These are phyloP conservation scores for Agrypnia vestita DNA, from an alignment of 1,140 invertebrate species.

Conservation along the genomic window DNA sequence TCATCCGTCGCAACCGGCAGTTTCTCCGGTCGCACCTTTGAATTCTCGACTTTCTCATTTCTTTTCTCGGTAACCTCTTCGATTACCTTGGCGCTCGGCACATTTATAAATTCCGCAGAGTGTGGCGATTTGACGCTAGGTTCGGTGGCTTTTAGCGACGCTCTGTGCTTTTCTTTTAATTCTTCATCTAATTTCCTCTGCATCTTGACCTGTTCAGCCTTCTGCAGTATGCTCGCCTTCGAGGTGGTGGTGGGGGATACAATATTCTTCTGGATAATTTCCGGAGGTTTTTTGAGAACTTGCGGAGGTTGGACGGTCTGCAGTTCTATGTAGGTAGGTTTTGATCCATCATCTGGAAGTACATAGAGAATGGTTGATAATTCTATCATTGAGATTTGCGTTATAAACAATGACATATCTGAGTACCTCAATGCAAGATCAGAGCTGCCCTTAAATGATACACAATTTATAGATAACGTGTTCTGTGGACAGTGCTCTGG, in stretches of 20 bases:
- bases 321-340: slow-evolving; percentile 63
- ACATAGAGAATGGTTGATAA: background rate
- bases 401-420: too few species aligned
- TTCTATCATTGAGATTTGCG: too few species aligned
- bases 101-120: background rate
- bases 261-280: slow-evolving; percentile 51
- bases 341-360: slow-evolving; percentile 65
- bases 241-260: background rate
- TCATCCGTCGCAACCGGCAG: background rate
- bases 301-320: slow-evolving; percentile 62
- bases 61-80: background rate
- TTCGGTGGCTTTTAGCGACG: background rate
- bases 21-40: background rate
- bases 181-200: slow-evolving; percentile 43
- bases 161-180: slow-evolving; percentile 39
- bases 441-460: too few species aligned
- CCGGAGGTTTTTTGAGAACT: slow-evolving; percentile 21
- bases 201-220: slow-evolving; percentile 66
- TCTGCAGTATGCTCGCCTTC: slow-evolving; percentile 63
- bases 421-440: too few species aligned
- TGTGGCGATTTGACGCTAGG: background rate
- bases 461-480: too few species aligned
- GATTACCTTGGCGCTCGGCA: background rate
- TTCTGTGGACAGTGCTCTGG: too few species aligned
- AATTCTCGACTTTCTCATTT: background rate